Percentiles rank a stretch among this genome's conserved stretches.
These are phyloP conservation scores for Enteromius viviparus DNA, from an alignment of 2,797 vertebrate genomes.

Conservation along the genomic window DNA sequence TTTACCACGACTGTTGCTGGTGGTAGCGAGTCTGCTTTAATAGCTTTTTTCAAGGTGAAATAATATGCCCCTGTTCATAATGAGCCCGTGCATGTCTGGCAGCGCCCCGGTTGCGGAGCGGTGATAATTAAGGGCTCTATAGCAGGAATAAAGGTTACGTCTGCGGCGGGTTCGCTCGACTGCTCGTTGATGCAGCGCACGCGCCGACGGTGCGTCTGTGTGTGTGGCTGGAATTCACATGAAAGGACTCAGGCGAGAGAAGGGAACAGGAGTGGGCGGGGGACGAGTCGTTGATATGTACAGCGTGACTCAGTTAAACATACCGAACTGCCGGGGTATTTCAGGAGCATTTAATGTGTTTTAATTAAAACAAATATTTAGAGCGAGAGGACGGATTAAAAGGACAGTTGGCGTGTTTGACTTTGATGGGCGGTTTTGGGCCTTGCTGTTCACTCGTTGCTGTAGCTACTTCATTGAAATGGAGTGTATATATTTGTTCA, in stretches of 20 bases:
- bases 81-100: slow-evolving; percentile 51
- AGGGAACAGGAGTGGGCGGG: slow-evolving; percentile 42
- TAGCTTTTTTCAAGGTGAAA: slow-evolving; percentile 31
- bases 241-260: slow-evolving; percentile 52
- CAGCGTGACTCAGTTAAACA: slow-evolving; percentile 64
- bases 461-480: slow-evolving; percentile 43
- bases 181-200: slow-evolving; percentile 64
- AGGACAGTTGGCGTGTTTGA: slow-evolving; percentile 20
- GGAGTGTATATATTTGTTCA: slow-evolving; percentile 52
- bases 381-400: slow-evolving; percentile 38
- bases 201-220: slow-evolving; percentile 53
- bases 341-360: slow-evolving; percentile 60
- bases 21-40: not conserved
- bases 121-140: slow-evolving; percentile 64
- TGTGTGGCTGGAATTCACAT: slow-evolving; percentile 68
- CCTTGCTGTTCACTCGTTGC: not conserved
- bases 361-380: slow-evolving; percentile 63
- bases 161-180: slow-evolving; percentile 39
- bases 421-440: slow-evolving; percentile 29
- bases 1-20: slow-evolving; percentile 12
- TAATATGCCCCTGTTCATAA: slow-evolving; percentile 50
- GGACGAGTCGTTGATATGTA: slow-evolving; percentile 65
- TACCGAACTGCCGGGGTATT: slow-evolving; percentile 55
- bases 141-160: slow-evolving; percentile 62
- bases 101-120: slow-evolving; percentile 49